Conservation (phyloP, 2,113 vertebrate genomes). For the Tachuris rubrigastra region DNA sequence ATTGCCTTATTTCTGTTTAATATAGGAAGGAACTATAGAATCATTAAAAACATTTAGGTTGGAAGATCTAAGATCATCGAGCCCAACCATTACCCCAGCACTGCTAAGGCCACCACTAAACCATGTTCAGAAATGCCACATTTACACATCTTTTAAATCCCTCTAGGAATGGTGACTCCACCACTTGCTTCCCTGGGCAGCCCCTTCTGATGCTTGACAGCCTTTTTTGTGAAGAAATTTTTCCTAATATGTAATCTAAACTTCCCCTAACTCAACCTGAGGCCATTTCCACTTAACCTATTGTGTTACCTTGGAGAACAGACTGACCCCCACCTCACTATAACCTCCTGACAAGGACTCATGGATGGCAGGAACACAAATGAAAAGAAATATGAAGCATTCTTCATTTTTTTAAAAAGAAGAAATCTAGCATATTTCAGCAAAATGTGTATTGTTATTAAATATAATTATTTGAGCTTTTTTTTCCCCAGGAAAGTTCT, state of each 20-base stretch:
- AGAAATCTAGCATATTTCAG: not conserved
- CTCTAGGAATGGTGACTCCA: not conserved
- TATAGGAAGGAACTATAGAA: not conserved
- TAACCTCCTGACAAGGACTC: not conserved
- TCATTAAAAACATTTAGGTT: not conserved
- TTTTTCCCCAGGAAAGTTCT: not conserved
- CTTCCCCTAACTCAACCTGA: not conserved
- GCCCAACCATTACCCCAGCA: not conserved
- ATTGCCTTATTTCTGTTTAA: not conserved
- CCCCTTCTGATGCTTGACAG: not conserved
- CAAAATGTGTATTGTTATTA: not conserved
- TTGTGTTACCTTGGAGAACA: not conserved
- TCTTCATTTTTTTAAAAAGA: not conserved
- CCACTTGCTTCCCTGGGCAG: not conserved
- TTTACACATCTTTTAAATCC: not conserved
- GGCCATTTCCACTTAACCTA: not conserved
- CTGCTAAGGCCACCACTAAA: not conserved
- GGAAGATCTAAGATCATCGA: fast-evolving
- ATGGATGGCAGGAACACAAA: not conserved
- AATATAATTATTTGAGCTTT: not conserved
- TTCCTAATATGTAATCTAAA: not conserved
- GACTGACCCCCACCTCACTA: not conserved
- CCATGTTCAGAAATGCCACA: not conserved
- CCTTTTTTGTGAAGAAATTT: not conserved
- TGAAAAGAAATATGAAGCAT: not conserved